phyloP scores from a whole-genome alignment of 2,113 vertebrate genomes.

The Etheostoma cragini region DNA sequence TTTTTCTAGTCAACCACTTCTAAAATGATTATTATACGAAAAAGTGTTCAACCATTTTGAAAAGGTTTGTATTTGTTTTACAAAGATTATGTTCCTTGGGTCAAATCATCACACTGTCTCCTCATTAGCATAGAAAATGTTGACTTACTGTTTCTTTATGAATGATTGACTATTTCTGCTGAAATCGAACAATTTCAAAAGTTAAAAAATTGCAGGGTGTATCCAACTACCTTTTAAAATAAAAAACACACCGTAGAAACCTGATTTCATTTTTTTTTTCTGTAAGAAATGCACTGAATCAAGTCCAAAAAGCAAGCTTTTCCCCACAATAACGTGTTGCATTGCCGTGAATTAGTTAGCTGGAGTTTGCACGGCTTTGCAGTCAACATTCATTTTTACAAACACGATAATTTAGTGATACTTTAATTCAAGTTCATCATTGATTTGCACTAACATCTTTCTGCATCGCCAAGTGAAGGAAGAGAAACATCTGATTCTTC shows the following conservation, averaged over 20 bases:
- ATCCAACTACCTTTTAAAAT: slow-evolving; percentile 41
- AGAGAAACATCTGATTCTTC: background rate
- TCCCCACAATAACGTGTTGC: background rate
- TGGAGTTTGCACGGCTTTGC: background rate
- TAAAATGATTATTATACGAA: background rate
- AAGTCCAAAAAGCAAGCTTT: background rate
- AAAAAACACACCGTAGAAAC: slow-evolving; percentile 16
- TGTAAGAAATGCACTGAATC: background rate
- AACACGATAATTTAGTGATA: background rate
- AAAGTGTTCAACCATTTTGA: background rate
- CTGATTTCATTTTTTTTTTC: background rate
- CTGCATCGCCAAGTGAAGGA: background rate
- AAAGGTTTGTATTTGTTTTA: background rate
- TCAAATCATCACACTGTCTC: background rate
- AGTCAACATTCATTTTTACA: background rate
- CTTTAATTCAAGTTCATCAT: background rate
- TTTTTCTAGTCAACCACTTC: slow-evolving; percentile 10
- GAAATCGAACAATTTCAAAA: slow-evolving; percentile 7
- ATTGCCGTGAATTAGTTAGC: background rate
- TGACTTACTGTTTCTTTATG: background rate
- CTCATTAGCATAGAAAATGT: background rate
- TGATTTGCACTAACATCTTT: background rate
- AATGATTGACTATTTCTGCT: background rate
- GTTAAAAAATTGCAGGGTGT: slow-evolving; percentile 42
- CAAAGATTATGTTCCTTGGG: background rate